Percentiles rank a stretch among this genome's conserved stretches.
Evolutionary conservation across 30 jellyfish, hydroid and myxozoan genomes (phyloP).

Genomic region (Pelagia noctiluca): DNA sequence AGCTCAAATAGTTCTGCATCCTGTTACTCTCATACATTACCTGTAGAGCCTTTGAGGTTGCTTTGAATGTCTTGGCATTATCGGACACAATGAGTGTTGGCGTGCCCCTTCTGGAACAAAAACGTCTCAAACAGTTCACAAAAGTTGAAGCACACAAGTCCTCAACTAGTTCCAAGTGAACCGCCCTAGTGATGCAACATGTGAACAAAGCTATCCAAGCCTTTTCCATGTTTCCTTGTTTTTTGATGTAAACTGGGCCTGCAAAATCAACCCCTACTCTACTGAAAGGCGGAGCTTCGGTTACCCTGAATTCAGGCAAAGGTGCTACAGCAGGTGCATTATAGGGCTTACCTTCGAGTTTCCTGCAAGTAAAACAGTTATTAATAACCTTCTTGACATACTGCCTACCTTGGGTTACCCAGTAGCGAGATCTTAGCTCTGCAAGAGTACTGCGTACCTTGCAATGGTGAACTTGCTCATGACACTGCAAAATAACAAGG

Average conservation of each 20-base stretch:
- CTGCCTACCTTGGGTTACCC: slow-evolving; percentile 61
- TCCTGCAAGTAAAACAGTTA: not conserved
- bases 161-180: slow-evolving; percentile 1
- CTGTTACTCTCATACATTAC: too few species aligned
- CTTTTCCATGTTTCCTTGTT: slow-evolving; percentile 2
- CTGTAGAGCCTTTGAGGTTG: too few species aligned
- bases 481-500: slow-evolving; percentile 8
- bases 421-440: slow-evolving; percentile 36
- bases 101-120: too few species aligned
- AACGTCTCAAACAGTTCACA: too few species aligned
- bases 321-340: slow-evolving; percentile 21
- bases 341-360: slow-evolving; percentile 45
- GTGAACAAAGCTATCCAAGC: not conserved
- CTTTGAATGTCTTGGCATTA: too few species aligned
- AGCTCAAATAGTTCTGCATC: too few species aligned
- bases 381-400: slow-evolving; percentile 28
- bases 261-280: not conserved
- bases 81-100: too few species aligned
- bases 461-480: slow-evolving; percentile 2
- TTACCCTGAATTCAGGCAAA: too few species aligned
- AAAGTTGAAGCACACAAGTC: too few species aligned
- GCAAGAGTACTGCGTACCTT: slow-evolving; percentile 38
- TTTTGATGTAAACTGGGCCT: slow-evolving; percentile 1
- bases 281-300: not conserved
- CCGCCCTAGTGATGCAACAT: not conserved